phyloP scores from a whole-genome alignment of 2,797 vertebrate species.

The Poeciliopsis turneri region DNA sequence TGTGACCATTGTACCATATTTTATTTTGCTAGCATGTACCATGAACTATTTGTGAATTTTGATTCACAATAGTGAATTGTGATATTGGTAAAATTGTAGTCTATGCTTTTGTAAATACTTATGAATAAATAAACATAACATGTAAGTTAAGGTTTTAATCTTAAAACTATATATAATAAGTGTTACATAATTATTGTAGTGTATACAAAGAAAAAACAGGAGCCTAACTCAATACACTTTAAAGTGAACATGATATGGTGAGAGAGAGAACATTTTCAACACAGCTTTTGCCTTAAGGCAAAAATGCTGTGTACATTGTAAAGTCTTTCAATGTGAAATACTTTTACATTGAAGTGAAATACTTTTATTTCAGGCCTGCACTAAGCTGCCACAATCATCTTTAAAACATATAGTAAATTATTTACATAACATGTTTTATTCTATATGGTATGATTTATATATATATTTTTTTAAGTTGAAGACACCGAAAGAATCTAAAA shows the following conservation, averaged over 20 bases:
- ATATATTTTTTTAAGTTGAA: neutral
- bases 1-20: neutral
- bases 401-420: neutral
- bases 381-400: neutral
- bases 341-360: neutral
- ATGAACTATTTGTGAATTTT: neutral
- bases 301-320: neutral
- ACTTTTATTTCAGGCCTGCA: neutral
- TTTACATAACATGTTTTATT: neutral
- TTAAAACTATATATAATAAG: neutral
- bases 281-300: neutral
- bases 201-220: neutral
- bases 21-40: neutral
- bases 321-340: neutral
- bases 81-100: neutral
- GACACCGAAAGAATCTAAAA: neutral
- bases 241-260: neutral
- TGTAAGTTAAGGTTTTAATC: neutral
- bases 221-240: neutral
- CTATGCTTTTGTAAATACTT: neutral
- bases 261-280: neutral
- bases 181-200: neutral
- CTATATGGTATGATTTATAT: neutral
- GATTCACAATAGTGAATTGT: neutral
- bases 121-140: neutral